These are phyloP conservation scores for Phymanthus crucifer DNA, from an alignment of 92 coral and sea anemone genomes.

Conservation along the genomic window DNA sequence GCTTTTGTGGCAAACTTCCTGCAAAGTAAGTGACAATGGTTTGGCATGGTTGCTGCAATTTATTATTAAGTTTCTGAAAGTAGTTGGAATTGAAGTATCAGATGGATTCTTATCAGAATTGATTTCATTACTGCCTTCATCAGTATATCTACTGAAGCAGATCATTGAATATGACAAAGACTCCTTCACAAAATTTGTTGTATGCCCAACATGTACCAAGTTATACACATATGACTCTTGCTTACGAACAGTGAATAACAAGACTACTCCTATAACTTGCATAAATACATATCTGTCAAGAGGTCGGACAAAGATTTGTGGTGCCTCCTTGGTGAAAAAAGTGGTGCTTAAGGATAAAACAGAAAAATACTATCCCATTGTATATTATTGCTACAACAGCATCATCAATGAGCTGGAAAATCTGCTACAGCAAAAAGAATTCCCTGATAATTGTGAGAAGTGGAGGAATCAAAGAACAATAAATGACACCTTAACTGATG, in stretches of 20 bases:
- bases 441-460: conserved; percentile 45
- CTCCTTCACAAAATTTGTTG: conserved; percentile 60
- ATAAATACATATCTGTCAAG: background rate
- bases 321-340: conserved; percentile 34
- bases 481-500: conserved; percentile 44
- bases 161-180: conserved; percentile 52
- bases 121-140: background rate
- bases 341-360: conserved; percentile 43
- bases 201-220: conserved; percentile 63
- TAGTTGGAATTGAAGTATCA: background rate
- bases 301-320: conserved; percentile 29
- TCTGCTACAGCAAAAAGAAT: conserved; percentile 38
- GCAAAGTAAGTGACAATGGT: conserved; percentile 7
- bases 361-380: conserved; percentile 55
- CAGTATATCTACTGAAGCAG: conserved; percentile 37
- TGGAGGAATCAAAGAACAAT: conserved; percentile 49
- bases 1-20: background rate
- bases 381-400: conserved; percentile 58
- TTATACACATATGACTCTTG: conserved; percentile 56
- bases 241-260: conserved; percentile 45
- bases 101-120: background rate
- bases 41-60: conserved; percentile 3
- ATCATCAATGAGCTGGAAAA: conserved; percentile 42
- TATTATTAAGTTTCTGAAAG: background rate
- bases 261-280: conserved; percentile 46